These are phyloP conservation scores for Hoplodrina ambigua DNA, from an alignment of 2,888 invertebrate genomes.

Conservation along the genomic window DNA sequence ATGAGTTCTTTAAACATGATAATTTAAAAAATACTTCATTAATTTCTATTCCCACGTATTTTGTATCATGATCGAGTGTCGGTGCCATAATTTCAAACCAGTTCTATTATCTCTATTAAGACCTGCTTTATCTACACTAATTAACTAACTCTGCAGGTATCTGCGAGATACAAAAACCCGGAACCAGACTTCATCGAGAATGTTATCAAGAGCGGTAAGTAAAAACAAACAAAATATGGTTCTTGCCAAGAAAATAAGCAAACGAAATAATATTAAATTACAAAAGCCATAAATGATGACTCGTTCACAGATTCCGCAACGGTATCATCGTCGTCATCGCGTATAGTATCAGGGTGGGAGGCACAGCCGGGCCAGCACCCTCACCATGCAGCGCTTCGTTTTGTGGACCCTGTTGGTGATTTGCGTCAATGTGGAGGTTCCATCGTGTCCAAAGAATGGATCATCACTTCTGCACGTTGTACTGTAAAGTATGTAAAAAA, in stretches of 20 bases:
- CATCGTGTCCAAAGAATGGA: constrained; percentile 2
- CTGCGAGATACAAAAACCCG: not conserved
- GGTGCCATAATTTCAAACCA: too few species aligned
- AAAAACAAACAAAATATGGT: too few species aligned
- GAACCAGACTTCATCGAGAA: not conserved
- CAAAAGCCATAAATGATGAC: too few species aligned
- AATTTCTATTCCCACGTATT: too few species aligned
- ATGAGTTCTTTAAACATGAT: not conserved
- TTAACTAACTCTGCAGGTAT: not conserved
- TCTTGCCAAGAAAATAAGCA: too few species aligned
- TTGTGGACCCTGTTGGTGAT: not conserved
- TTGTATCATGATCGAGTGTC: too few species aligned
- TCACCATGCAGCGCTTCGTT: constrained; percentile 11
- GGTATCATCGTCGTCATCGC: not conserved
- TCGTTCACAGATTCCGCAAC: not conserved
- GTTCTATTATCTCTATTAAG: too few species aligned
- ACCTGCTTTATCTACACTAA: not conserved
- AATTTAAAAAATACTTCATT: too few species aligned
- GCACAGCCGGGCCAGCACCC: constrained; percentile 8
- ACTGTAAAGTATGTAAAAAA: constrained; percentile 1
- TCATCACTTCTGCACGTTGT: not conserved
- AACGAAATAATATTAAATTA: too few species aligned
- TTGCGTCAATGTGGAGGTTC: constrained; percentile 5
- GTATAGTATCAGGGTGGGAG: constrained; percentile 17
- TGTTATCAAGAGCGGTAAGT: not conserved